Conservation (phyloP, 1,140 invertebrate species). For the Eulimnadia texana region DNA sequence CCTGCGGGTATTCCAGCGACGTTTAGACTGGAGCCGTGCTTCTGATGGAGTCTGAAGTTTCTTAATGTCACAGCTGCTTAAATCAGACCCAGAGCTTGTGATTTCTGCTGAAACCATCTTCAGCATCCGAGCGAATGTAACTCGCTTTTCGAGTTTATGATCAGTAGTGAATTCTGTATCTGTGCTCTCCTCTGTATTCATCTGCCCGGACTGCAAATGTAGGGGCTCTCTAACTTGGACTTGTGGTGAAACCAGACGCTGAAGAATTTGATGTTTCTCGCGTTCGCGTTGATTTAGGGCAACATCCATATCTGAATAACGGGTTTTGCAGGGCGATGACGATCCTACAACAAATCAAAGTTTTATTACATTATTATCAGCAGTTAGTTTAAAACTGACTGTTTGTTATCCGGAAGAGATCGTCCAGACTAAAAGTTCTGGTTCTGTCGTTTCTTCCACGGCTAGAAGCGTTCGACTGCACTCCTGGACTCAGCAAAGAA, state of each 20-base stretch:
- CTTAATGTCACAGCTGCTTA: constrained; percentile 24
- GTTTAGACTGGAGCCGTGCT: constrained; percentile 16
- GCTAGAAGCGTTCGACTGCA: not conserved
- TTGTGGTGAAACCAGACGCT: constrained; percentile 9
- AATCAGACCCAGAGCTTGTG: constrained; percentile 46
- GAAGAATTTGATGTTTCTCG: constrained; percentile 10
- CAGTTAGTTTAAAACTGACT: constrained; percentile 14
- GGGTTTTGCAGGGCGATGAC: constrained; percentile 9
- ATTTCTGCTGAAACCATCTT: constrained; percentile 44
- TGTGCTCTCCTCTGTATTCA: not conserved
- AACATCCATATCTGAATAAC: constrained; percentile 6
- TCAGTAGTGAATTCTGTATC: constrained; percentile 18
- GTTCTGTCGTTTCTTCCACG: constrained; percentile 17
- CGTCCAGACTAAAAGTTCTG: constrained; percentile 64
- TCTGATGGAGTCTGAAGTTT: constrained; percentile 14
- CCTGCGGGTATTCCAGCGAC: constrained; percentile 17
- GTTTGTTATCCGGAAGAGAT: constrained; percentile 52
- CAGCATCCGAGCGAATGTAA: constrained; percentile 53
- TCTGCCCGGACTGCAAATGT: not conserved
- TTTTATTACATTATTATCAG: not conserved
- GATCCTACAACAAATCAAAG: not conserved
- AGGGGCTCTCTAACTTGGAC: not conserved
- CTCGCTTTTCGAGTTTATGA: constrained; percentile 51
- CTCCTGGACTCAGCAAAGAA: constrained; percentile 26
- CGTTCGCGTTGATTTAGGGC: not conserved